phyloP scores from a whole-genome alignment of 92 coral and sea anemone species.

The Palythoa heliodiscus region DNA sequence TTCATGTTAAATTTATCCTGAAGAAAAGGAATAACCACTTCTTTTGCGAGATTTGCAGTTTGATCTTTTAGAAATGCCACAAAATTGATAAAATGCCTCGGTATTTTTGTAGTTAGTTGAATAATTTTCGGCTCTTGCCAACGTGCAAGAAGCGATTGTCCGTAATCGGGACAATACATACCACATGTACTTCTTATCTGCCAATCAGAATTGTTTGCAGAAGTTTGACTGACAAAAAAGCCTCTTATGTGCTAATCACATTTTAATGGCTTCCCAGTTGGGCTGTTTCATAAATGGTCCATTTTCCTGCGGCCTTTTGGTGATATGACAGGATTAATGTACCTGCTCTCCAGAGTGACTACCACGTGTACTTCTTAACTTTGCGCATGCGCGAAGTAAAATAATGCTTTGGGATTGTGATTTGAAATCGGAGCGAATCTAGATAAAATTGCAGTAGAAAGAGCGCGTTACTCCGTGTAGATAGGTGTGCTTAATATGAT shows the following conservation, averaged over 20 bases:
- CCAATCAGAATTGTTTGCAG: neutral
- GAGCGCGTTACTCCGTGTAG: neutral
- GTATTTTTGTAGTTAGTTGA: conserved; percentile 39
- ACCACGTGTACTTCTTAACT: conserved; percentile 45
- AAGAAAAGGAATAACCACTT: neutral
- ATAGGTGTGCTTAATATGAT: neutral
- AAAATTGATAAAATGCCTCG: neutral
- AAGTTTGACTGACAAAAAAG: conserved; percentile 16
- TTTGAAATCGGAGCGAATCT: neutral
- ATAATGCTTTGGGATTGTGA: neutral
- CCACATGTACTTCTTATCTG: conserved; percentile 91
- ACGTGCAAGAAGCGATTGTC: conserved; percentile 15
- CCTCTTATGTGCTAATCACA: conserved; percentile 5
- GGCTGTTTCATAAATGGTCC: neutral
- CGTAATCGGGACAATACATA: conserved; percentile 24
- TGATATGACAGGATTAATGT: neutral
- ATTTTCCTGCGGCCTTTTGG: neutral
- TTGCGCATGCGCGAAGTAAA: conserved; percentile 40
- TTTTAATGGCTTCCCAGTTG: neutral
- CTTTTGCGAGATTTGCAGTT: neutral
- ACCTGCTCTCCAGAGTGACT: neutral
- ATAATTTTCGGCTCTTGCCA: conserved; percentile 27
- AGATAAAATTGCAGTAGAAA: neutral
- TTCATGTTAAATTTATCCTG: neutral
- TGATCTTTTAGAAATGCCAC: neutral